These are phyloP conservation scores for Euwallacea similis DNA, from an alignment of 1,140 invertebrate species.

Conservation along the genomic window DNA sequence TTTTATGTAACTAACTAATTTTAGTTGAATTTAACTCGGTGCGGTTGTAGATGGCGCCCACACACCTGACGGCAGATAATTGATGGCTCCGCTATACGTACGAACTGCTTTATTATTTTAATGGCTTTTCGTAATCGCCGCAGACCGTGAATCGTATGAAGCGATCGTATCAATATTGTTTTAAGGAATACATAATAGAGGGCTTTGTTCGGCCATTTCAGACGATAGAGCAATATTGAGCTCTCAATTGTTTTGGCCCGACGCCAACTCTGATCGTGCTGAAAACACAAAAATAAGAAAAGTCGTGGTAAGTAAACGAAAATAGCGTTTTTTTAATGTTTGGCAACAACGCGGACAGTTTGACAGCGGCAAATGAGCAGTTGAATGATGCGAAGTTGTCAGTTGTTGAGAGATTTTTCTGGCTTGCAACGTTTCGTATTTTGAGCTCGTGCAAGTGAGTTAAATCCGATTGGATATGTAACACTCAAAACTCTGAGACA, in stretches of 20 bases:
- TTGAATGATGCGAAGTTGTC: no score
- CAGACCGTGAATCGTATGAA: conserved; percentile 1
- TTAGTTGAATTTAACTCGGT: conserved; percentile 13
- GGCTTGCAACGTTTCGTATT: no score
- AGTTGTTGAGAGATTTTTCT: no score
- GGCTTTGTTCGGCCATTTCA: not conserved
- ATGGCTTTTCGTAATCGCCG: conserved; percentile 15
- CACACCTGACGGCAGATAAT: conserved; percentile 15
- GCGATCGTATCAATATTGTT: conserved; percentile 11
- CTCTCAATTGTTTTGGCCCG: not conserved
- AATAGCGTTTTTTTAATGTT: no score
- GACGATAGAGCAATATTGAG: not conserved
- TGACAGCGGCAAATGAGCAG: no score
- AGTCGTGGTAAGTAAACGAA: no score
- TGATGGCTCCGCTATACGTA: conserved; percentile 9
- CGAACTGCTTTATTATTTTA: conserved; percentile 16
- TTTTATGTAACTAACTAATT: conserved; percentile 16
- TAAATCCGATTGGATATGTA: no score
- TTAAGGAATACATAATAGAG: conserved; percentile 15
- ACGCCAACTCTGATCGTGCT: no score
- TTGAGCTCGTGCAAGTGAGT: no score
- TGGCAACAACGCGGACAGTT: no score
- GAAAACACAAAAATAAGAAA: no score
- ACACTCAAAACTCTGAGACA: no score
- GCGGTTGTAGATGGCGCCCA: conserved; percentile 13